A percentile compares a stretch with the other conserved stretches of the same genome.
phyloP scores from a whole-genome alignment of 2,113 vertebrate species.

The Orthochromis malagaraziensis region DNA sequence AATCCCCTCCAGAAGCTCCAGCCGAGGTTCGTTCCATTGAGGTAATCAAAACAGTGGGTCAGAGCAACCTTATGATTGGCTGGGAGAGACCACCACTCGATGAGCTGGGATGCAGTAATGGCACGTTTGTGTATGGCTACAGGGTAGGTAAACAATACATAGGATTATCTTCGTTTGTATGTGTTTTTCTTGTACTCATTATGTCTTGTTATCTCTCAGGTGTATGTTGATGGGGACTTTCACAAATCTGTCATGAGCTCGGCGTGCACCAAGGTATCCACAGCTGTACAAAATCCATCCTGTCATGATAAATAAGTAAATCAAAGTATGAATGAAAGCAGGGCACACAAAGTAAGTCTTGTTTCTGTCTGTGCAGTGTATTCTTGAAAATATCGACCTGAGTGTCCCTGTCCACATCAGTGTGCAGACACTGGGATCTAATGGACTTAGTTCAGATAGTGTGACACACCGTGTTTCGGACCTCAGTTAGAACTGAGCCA shows the following conservation, averaged over 20 bases:
- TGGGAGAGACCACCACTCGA: conserved; percentile 63
- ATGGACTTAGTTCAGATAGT: conserved; percentile 52
- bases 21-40: conserved; percentile 51
- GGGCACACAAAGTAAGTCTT: not conserved
- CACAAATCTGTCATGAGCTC: conserved; percentile 57
- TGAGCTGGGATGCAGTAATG: conserved; percentile 65
- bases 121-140: conserved; percentile 63
- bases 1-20: conserved; percentile 42
- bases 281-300: not conserved
- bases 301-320: not conserved
- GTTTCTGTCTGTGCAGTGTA: conserved; percentile 26
- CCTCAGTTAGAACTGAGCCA: not conserved
- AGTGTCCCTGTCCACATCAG: conserved; percentile 34
- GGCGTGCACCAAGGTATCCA: conserved; percentile 50
- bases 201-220: not conserved
- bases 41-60: conserved; percentile 59
- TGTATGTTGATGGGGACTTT: conserved; percentile 47
- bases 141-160: conserved; percentile 8
- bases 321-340: not conserved
- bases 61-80: conserved; percentile 59
- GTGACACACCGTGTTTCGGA: not conserved
- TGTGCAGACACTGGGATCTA: conserved; percentile 47
- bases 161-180: not conserved
- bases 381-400: conserved; percentile 49
- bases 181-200: not conserved